These are phyloP conservation scores for Lithobates pipiens DNA, from an alignment of 2,797 vertebrate species.

Conservation along the genomic window DNA sequence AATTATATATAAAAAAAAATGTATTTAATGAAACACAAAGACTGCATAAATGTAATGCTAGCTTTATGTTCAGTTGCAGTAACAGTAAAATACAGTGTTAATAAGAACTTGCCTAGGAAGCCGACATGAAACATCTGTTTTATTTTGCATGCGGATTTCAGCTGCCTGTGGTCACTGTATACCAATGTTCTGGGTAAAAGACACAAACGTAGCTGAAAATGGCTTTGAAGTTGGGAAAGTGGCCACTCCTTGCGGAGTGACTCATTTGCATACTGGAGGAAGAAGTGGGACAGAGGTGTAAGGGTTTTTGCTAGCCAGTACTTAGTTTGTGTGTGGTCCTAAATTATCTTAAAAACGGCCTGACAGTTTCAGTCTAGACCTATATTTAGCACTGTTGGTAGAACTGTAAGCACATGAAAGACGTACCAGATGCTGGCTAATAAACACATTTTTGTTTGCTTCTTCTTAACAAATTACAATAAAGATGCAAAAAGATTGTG, in stretches of 20 bases:
- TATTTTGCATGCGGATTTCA: conserved; percentile 5
- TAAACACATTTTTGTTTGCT: conserved; percentile 22
- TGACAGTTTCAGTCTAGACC: conserved; percentile 9
- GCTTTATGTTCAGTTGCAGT: not conserved
- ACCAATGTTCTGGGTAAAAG: conserved; percentile 1
- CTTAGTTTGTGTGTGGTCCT: conserved; percentile 38
- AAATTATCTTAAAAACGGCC: conserved; percentile 29
- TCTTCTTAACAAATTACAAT: not conserved
- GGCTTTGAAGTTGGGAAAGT: conserved; percentile 10
- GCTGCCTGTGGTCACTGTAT: conserved; percentile 25
- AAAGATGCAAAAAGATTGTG: not conserved
- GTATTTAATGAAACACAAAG: no score
- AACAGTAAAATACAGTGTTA: not conserved
- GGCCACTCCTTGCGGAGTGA: not conserved
- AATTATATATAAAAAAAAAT: no score
- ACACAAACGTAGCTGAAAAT: conserved; percentile 15
- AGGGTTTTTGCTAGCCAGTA: conserved; percentile 24
- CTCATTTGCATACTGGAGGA: conserved; percentile 26
- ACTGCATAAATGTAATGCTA: no score
- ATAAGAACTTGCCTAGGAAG: not conserved
- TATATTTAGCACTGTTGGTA: conserved; percentile 30
- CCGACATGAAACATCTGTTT: not conserved
- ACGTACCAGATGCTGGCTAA: conserved; percentile 6
- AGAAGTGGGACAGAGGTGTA: conserved; percentile 12
- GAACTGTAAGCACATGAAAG: conserved; percentile 20